Evolutionary conservation across 2,888 invertebrate species (phyloP), one percentile per base, ranked within the genome.

Genomic region (Ophion slaviceki): DNA sequence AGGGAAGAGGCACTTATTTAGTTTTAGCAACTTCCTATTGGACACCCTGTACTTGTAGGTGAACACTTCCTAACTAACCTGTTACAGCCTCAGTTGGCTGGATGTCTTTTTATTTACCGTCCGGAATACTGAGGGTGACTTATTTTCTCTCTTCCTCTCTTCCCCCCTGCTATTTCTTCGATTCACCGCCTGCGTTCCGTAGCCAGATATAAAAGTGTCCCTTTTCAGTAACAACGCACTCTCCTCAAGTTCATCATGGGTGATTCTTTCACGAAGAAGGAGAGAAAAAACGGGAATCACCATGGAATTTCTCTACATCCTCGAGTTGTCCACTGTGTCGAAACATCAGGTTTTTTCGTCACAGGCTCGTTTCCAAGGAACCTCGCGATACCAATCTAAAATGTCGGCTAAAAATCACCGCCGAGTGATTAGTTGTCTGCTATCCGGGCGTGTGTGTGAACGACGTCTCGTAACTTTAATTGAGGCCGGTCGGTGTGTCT

Each of bases 31-130:
- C n/a, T n/a, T n/a, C n/a, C n/a, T n/a, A n/a, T n/a, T n/a, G n/a
- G n/a, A n/a, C n/a, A n/a, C n/a, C n/a, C n/a, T n/a, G n/a, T n/a
- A 83, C 78, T 82, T 76, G 68, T 72, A 57, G n/a, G 20, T 75
- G 80, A 86, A 86, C 82, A 85, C 86, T 85, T 67, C 61, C 77
- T 75, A 84, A 86, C 80, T 85, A 86, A 72, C 74, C 75, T 70
- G 11, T 71, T 82, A 61, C 62, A 47, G 68, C 72, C 47, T 53
- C 10, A 1, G 75, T 79, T 67, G 24, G 64, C 47, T 20, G 59
- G 47, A 79, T 74, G 32, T 77, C 53, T 62, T 77, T 62, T 68
- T 62, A 40, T 72, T 79, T 61, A 2, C 45, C 28, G 40, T 72
- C 11, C 32, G 32, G 24, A n/a, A 24, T 32, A 47, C 45, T n/a